A percentile compares a stretch with the other conserved stretches of the same genome.
Evolutionary conservation across 2,113 vertebrate genomes (phyloP).

Genomic region (Vimba vimba): DNA sequence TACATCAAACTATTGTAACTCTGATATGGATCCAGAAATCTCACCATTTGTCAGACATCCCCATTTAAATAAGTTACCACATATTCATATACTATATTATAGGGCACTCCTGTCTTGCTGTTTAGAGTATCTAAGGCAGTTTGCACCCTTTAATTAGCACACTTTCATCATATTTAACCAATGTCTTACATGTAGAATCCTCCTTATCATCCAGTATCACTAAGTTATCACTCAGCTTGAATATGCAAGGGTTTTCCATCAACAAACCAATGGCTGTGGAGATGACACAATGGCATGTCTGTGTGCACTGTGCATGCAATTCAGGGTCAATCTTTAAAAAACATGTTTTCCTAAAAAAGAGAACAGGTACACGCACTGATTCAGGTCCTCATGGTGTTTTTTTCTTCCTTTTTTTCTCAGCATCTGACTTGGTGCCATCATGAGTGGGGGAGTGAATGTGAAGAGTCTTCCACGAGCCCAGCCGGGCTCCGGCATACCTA

Average conservation of each 20-base stretch:
- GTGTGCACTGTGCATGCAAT: background rate
- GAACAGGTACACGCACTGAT: background rate
- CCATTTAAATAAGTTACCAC: background rate
- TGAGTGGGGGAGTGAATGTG: constrained; percentile 75
- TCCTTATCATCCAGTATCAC: background rate
- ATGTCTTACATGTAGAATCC: background rate
- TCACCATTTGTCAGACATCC: background rate
- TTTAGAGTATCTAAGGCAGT: no score
- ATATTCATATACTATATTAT: background rate
- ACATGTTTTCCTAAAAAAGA: no score
- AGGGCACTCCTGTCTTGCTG: no score
- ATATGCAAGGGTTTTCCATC: background rate
- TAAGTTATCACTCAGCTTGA: background rate
- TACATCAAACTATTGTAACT: background rate
- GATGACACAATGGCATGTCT: background rate
- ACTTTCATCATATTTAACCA: background rate
- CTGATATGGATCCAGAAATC: background rate
- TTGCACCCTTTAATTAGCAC: no score
- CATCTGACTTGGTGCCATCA: constrained; percentile 59
- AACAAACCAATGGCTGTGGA: background rate
- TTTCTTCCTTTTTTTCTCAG: constrained; percentile 14
- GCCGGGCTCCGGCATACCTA: constrained; percentile 71
- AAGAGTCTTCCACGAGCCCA: constrained; percentile 65
- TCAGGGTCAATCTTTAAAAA: background rate
- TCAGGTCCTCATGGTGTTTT: background rate